phyloP scores from a whole-genome alignment of 1,140 invertebrate genomes.

The Lucilia cuprina region DNA sequence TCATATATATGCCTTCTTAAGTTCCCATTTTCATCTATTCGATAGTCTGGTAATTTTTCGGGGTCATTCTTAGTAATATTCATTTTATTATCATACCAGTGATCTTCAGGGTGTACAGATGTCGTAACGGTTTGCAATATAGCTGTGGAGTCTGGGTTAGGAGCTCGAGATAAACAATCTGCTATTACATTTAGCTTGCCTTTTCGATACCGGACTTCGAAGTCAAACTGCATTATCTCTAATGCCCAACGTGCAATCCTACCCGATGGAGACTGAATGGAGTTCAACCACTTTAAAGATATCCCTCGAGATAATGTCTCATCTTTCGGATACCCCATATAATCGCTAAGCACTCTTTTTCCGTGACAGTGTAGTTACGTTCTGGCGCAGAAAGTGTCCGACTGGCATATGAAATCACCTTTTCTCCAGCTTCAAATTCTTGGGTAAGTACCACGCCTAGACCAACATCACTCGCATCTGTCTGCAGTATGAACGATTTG shows the following conservation, averaged over 20 bases:
- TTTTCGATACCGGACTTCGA: too few relatives aligned
- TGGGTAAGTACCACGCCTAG: too few relatives aligned
- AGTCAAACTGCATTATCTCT: too few relatives aligned
- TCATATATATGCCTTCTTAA: neutral
- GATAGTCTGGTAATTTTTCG: neutral
- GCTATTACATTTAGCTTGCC: too few relatives aligned
- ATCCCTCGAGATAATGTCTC: too few relatives aligned
- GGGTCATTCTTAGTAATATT: neutral
- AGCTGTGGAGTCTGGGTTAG: neutral
- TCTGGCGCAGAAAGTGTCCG: neutral
- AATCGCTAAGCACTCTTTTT: neutral
- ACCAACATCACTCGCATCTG: too few relatives aligned
- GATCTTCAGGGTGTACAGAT: neutral
- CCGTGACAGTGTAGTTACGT: too few relatives aligned
- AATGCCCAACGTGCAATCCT: too few relatives aligned
- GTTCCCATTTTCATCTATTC: conserved; percentile 5
- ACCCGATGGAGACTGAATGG: too few relatives aligned
- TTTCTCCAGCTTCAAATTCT: neutral
- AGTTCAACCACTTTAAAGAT: too few relatives aligned
- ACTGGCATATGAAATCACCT: conserved; percentile 28
- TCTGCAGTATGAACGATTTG: neutral
- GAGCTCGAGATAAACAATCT: too few relatives aligned
- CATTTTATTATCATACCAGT: neutral
- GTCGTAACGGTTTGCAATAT: neutral
- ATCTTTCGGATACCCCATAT: too few relatives aligned